These are phyloP conservation scores for Vanessa atalanta DNA, from an alignment of 1,140 invertebrate genomes.

Conservation along the genomic window DNA sequence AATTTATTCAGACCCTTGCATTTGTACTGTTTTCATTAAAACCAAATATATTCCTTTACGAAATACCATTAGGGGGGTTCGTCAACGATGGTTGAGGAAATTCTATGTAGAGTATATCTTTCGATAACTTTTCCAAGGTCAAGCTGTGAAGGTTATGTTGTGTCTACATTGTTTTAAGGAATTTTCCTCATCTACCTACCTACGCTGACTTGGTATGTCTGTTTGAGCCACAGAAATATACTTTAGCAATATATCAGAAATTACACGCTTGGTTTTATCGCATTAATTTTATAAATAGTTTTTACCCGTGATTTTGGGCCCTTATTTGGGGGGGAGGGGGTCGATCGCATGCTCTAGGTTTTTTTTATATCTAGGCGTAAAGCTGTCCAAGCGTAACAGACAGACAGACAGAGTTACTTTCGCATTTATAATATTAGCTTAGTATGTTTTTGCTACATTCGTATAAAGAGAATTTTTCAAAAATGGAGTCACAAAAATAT, in stretches of 20 bases:
- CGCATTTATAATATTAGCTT: too few relatives aligned
- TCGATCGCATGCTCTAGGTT: too few relatives aligned
- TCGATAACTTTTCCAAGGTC: conserved; percentile 38
- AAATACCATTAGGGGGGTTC: conserved; percentile 30
- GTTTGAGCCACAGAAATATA: neutral
- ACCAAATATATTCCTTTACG: conserved; percentile 21
- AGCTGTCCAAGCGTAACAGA: too few relatives aligned
- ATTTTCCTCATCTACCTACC: neutral
- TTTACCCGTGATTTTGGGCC: too few relatives aligned
- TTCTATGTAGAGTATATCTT: conserved; percentile 13
- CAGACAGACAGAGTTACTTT: too few relatives aligned
- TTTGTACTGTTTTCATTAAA: conserved; percentile 2
- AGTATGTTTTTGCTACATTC: too few relatives aligned
- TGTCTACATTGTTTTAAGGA: conserved; percentile 29
- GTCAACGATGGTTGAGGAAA: conserved; percentile 19
- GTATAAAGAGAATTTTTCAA: too few relatives aligned
- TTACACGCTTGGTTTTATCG: neutral
- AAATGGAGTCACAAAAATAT: too few relatives aligned
- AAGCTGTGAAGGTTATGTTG: conserved; percentile 44
- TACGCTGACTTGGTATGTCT: neutral
- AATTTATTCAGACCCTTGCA: conserved; percentile 12
- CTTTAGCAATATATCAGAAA: neutral
- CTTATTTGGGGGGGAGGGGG: too few relatives aligned
- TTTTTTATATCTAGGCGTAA: too few relatives aligned
- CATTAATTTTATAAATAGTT: too few relatives aligned